Evolutionary conservation across 1,140 invertebrate genomes (phyloP), one percentile per base, ranked within the genome.

Genomic region (Papilio polyxenes): DNA sequence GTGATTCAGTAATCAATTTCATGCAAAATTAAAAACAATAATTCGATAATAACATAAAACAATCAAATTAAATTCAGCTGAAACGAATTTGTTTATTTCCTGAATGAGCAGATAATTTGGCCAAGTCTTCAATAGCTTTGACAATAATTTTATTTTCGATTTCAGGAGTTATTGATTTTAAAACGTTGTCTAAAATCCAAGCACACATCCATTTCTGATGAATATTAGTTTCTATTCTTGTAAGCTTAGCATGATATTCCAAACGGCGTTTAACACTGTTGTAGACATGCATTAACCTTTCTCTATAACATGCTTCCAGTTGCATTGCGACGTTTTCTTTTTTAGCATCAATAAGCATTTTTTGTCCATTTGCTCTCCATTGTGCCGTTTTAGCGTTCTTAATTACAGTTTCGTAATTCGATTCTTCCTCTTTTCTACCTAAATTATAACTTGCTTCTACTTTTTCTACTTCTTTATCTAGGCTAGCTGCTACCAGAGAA

Each of bases 301-400:
- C 95, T 82, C 99, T 95, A 92, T 98, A 99, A 17, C 95, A 96
- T 82, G 98, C 97, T 96, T 99, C 99, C 72, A 99, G 92, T 93
- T 99, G 98, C 85, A 99, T 95, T 20, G 95, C 95, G 81, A 99
- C 96, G 94, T 98, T 98, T 93, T 99, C 98, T 89, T 96, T 97
- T 90, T 98, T 99, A 69, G 98, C 98, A 77, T 98, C 96, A 86
- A 98, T 96, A 20, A 99, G 93, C 83, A 97, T 84, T 83, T 96
- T 94, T 87, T 98, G 97, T 6, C 96, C 97, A 85, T 98, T 96
- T 11, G 97, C 95, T 83, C 96, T 95, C 96, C 96, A 97, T 89
- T 98, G 97, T 72, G 96, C 95, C 82, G 96, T 95, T 91, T 98
- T 96, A 85, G 97, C 96, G 6, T 94, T 78, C 51, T 95, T 95